phyloP scores from a whole-genome alignment of 2,113 vertebrate species.

The Beaufortia kweichowensis region DNA sequence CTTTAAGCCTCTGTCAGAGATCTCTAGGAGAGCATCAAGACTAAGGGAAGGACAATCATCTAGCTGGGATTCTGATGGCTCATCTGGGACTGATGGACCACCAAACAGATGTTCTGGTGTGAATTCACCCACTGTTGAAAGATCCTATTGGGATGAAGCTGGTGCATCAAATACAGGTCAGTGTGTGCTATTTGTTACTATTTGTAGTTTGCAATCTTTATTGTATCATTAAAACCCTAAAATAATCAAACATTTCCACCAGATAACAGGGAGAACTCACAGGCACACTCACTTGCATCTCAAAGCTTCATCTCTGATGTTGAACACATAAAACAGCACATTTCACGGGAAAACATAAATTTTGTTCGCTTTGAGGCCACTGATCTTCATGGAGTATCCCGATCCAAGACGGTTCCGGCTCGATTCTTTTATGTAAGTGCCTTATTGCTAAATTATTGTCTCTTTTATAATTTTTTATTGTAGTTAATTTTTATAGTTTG shows the following conservation, averaged over 20 bases:
- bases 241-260: slow-evolving; percentile 14
- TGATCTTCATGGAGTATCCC: slow-evolving; percentile 90
- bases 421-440: slow-evolving; percentile 86
- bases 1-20: slow-evolving; percentile 71
- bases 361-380: slow-evolving; percentile 91
- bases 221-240: no score
- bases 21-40: slow-evolving; percentile 61
- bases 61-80: slow-evolving; percentile 65
- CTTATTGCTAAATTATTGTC: not conserved
- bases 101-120: slow-evolving; percentile 59
- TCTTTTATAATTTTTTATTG: not conserved
- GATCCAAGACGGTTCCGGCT: slow-evolving; percentile 90
- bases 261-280: slow-evolving; percentile 68
- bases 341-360: slow-evolving; percentile 81
- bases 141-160: slow-evolving; percentile 56
- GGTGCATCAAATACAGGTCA: slow-evolving; percentile 64
- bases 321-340: slow-evolving; percentile 89
- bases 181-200: slow-evolving; percentile 37
- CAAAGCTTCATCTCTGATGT: slow-evolving; percentile 74
- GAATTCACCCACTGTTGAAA: slow-evolving; percentile 46
- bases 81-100: slow-evolving; percentile 59
- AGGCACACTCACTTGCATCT: slow-evolving; percentile 59
- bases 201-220: not conserved
- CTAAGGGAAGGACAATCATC: slow-evolving; percentile 56
- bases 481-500: no score